These are phyloP conservation scores for Drosophila algonquin DNA, from an alignment of 2,888 invertebrate species.

Conservation along the genomic window DNA sequence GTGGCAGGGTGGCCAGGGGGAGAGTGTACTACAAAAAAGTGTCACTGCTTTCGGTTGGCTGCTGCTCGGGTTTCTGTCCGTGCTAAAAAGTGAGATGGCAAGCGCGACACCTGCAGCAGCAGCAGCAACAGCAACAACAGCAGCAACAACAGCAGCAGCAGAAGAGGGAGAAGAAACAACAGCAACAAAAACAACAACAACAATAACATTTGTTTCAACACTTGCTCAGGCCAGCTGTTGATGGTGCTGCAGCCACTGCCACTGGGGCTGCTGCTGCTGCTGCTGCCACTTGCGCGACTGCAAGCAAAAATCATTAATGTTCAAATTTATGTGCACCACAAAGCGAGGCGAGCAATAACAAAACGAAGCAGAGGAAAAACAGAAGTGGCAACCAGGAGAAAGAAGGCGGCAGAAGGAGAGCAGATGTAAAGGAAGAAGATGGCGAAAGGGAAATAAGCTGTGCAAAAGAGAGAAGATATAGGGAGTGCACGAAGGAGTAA, in stretches of 20 bases:
- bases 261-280: slow-evolving; percentile 22
- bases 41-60: slow-evolving; percentile 57
- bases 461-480: slow-evolving; percentile 1
- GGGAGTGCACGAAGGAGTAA: neutral
- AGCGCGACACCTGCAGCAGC: slow-evolving; percentile 69
- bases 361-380: slow-evolving; percentile 49
- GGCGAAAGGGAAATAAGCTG: neutral
- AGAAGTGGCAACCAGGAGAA: neutral
- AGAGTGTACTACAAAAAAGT: slow-evolving; percentile 37
- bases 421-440: slow-evolving; percentile 4
- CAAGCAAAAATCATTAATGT: slow-evolving; percentile 78
- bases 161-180: slow-evolving; percentile 17
- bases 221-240: slow-evolving; percentile 56
- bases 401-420: slow-evolving; percentile 3
- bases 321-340: slow-evolving; percentile 72
- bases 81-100: slow-evolving; percentile 74
- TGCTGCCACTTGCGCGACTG: slow-evolving; percentile 57
- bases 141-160: slow-evolving; percentile 18
- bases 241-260: neutral
- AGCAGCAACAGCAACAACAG: slow-evolving; percentile 25
- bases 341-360: slow-evolving; percentile 79
- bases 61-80: slow-evolving; percentile 60
- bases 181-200: slow-evolving; percentile 9
- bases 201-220: slow-evolving; percentile 62
- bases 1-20: neutral